phyloP scores from a whole-genome alignment of 2,797 vertebrate species.

The Anabacerthia variegaticeps region DNA sequence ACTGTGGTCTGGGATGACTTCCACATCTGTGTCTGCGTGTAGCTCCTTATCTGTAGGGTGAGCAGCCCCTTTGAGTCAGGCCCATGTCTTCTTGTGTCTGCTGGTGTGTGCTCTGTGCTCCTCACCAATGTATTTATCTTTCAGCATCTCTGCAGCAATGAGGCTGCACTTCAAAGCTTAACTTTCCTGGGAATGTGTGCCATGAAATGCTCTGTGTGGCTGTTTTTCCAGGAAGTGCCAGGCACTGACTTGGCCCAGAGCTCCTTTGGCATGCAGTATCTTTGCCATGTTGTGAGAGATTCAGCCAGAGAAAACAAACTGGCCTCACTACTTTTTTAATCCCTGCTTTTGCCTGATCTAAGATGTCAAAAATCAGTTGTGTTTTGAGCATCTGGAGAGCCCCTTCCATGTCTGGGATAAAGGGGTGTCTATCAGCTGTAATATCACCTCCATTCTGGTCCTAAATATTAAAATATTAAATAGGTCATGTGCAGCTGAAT shows the following conservation, averaged over 20 bases:
- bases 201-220: not conserved
- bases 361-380: not conserved
- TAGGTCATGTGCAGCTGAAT: not conserved
- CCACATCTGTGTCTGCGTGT: fast-evolving
- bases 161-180: not conserved
- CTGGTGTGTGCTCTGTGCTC: not conserved
- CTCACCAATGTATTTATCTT: not conserved
- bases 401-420: not conserved
- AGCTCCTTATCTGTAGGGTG: not conserved
- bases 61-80: not conserved
- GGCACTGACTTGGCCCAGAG: not conserved
- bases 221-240: not conserved
- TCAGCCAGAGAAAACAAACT: not conserved
- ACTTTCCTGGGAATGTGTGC: not conserved
- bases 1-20: not conserved
- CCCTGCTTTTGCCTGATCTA: not conserved
- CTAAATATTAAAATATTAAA: not conserved
- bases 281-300: not conserved
- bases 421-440: not conserved
- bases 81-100: not conserved
- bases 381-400: not conserved
- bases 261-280: not conserved
- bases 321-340: not conserved
- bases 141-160: not conserved
- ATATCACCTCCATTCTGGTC: not conserved